A percentile compares a stretch with the other conserved stretches of the same genome.
These are phyloP conservation scores for Ferdinandea cuprea DNA, from an alignment of 2,888 invertebrate genomes.

Conservation along the genomic window DNA sequence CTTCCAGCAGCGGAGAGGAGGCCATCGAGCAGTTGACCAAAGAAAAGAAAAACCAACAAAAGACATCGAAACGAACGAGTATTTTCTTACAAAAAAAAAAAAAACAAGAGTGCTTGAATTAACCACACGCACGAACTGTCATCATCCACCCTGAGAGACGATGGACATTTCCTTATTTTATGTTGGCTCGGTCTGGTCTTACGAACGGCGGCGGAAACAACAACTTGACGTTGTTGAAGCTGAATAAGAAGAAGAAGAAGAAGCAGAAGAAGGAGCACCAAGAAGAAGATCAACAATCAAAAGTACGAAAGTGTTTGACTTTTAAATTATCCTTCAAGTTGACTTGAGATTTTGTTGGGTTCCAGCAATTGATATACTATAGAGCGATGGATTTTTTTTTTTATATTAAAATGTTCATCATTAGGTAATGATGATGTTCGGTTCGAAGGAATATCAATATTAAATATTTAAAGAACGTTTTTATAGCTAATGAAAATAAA, in stretches of 20 bases:
- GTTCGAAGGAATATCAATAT: background rate
- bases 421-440: constrained; percentile 21
- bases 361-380: background rate
- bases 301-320: constrained; percentile 76
- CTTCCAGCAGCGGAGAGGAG: constrained; percentile 17
- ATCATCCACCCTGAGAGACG: constrained; percentile 23
- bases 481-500: constrained; percentile 1
- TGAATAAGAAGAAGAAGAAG: constrained; percentile 45
- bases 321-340: constrained; percentile 76
- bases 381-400: background rate
- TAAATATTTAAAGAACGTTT: background rate
- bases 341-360: constrained; percentile 45
- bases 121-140: constrained; percentile 61
- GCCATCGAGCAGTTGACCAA: constrained; percentile 19
- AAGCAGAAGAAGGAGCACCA: constrained; percentile 48
- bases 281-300: constrained; percentile 55
- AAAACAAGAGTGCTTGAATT: constrained; percentile 50
- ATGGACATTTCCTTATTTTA: constrained; percentile 29
- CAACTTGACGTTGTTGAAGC: constrained; percentile 34
- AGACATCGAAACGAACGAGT: constrained; percentile 4
- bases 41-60: constrained; percentile 49
- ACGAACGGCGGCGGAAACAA: constrained; percentile 29
- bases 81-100: constrained; percentile 25
- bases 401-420: constrained; percentile 21
- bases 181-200: background rate